Evolutionary conservation across 2,888 invertebrate genomes (phyloP).

Genomic region (Pollenia labialis): DNA sequence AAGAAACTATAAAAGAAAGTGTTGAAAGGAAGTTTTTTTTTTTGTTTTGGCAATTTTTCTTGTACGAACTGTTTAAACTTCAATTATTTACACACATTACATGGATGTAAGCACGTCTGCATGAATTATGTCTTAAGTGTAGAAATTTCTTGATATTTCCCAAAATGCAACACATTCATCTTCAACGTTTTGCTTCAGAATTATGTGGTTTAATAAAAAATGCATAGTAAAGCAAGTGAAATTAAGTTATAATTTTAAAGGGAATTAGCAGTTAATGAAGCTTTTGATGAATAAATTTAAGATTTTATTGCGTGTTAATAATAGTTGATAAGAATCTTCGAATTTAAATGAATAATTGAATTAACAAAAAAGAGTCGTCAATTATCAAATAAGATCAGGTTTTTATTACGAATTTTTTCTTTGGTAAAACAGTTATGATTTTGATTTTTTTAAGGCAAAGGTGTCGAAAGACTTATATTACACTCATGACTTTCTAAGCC

Average conservation of each 20-base stretch:
- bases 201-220: neutral
- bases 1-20: conserved; percentile 19
- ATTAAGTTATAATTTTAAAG: neutral
- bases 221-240: neutral
- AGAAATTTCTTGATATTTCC: conserved; percentile 10
- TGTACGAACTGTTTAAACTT: conserved; percentile 39
- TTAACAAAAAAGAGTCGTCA: too few species aligned
- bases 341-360: too few species aligned
- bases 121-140: neutral
- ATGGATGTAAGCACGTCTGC: conserved; percentile 14
- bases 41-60: neutral
- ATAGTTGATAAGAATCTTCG: too few species aligned
- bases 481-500: too few species aligned
- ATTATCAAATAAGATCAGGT: too few species aligned
- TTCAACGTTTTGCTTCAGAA: neutral
- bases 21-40: conserved; percentile 29
- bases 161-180: neutral
- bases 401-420: too few species aligned
- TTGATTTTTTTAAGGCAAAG: too few species aligned
- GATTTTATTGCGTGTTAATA: too few species aligned
- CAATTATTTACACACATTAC: conserved; percentile 48
- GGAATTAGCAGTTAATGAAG: neutral
- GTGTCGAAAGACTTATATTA: too few species aligned
- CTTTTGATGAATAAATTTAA: neutral
- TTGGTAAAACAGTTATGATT: too few species aligned